Base-by-base conservation (phyloP, 2,797 vertebrate species). In the Eospalax fontanierii region DNA sequence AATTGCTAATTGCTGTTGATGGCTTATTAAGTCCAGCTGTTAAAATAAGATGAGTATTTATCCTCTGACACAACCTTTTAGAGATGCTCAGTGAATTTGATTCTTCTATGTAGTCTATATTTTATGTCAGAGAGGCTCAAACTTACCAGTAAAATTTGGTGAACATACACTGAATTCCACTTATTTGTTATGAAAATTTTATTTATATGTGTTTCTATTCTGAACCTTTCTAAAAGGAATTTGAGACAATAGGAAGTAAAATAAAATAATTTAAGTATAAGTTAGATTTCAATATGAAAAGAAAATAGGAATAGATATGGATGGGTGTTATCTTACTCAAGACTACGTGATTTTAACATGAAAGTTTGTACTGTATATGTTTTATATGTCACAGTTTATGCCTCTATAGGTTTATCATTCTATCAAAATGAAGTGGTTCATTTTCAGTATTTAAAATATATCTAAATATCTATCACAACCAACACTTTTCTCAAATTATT, bases 161-260 rank as follows among this genome's bases (percentile, higher is more conserved):
- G 57, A 84, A 71, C 68, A 71, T 38, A 54, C 0, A 33, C 38
- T 16, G 4, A 59, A 11, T 2, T 92, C 59, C 38, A 88, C 93
- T 88, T 57, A 57, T 82, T 78, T 78, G 26, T 70, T 22, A 35
- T 85, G 15, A 22, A 75, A 83, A 83, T 54, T 90, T 74, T 68
- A 87, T 65, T 78, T 57, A 33, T 61, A 81, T 61, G 16, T 86
- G 33, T 78, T 63, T 63, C 43, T 75, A 61, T 80, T 68, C 7
- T 76, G 1, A 93, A 78, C 63, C 81, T 87, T 30, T 86, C 28
- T 65, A 80, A 92, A 87, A 84, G 11, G 6, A 80, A 90, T 40
- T 76, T 80, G 71, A 92, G 28, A 76, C 16, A 65, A 50, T 83
- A n/a, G 87, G 74, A 86, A 57, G 16, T 65, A 90, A 80, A 91